A percentile compares a stretch with the other conserved stretches of the same genome.
Conservation (phyloP, 2,113 vertebrate species). For the Cisticola juncidis region DNA sequence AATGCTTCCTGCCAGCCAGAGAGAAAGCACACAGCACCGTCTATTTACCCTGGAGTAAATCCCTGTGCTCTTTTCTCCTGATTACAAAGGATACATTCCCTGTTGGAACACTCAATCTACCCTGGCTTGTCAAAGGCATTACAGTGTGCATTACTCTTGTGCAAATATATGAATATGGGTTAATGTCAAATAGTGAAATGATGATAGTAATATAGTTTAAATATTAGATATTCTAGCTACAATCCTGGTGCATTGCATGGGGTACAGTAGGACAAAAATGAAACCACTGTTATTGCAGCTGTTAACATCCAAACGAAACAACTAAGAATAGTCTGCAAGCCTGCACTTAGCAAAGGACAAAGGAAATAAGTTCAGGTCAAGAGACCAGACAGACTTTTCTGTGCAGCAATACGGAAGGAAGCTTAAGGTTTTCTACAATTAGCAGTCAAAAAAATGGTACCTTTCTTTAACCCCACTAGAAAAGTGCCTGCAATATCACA, state of each 20-base stretch:
- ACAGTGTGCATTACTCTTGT: background rate
- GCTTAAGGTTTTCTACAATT: background rate
- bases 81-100: background rate
- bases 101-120: background rate
- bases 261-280: background rate
- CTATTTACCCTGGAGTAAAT: conserved; percentile 3
- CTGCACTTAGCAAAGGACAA: background rate
- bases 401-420: background rate
- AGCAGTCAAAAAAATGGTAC: background rate
- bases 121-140: background rate
- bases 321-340: background rate
- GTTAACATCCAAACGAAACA: background rate
- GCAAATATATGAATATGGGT: background rate
- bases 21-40: background rate
- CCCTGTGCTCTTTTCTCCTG: background rate
- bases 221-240: background rate
- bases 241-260: background rate
- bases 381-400: background rate
- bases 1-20: background rate
- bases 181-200: background rate
- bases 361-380: background rate
- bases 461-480: background rate
- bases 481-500: background rate
- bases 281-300: background rate
- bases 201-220: background rate